Percentiles rank a stretch among this genome's conserved stretches.
Conservation (phyloP, 35 echinoderm and acorn worm genomes). For the Apostichopus californicus region DNA sequence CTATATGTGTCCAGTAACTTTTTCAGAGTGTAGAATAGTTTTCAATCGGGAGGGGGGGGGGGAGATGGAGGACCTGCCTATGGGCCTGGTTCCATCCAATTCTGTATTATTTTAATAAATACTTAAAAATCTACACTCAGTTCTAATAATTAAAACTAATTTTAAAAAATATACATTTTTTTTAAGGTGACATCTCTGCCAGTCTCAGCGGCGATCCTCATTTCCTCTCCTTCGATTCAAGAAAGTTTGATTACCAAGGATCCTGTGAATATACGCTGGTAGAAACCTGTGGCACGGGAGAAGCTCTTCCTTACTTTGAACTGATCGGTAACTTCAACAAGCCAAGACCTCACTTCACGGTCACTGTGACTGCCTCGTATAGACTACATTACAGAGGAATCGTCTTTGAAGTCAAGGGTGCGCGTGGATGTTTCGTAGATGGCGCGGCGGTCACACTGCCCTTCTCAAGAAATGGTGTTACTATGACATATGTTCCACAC, state of each 20-base stretch:
- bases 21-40: too few relatives aligned
- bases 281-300: constrained; percentile 1
- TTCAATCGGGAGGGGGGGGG: too few relatives aligned
- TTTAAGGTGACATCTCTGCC: not conserved
- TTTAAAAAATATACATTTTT: too few relatives aligned
- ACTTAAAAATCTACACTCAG: too few relatives aligned
- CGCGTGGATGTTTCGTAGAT: not conserved
- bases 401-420: not conserved
- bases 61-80: too few relatives aligned
- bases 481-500: not conserved
- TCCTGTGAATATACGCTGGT: constrained; percentile 18
- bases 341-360: not conserved
- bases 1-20: too few relatives aligned
- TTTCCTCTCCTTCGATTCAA: not conserved
- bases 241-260: constrained; percentile 21
- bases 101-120: too few relatives aligned
- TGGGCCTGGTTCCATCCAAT: too few relatives aligned
- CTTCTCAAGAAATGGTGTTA: not conserved
- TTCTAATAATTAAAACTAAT: too few relatives aligned
- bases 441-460: not conserved
- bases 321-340: constrained; percentile 22
- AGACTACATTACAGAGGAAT: not conserved
- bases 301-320: not conserved
- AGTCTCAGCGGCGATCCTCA: not conserved
- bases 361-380: not conserved